Conservation (phyloP, 2,113 vertebrate species). For the Corythornis madagascariensis region DNA sequence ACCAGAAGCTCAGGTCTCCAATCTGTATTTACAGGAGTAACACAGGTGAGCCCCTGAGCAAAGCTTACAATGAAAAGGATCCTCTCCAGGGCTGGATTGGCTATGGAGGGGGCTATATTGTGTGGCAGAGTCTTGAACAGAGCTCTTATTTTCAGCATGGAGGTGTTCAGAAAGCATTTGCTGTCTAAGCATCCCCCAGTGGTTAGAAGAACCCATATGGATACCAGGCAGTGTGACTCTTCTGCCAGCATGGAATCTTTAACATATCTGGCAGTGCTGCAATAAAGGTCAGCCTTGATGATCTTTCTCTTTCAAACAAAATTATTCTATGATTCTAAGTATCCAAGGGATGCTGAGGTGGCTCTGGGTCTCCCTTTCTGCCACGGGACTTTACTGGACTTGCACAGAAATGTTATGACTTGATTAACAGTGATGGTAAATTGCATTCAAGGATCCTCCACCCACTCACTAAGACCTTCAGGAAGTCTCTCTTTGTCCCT, state of each 20-base stretch:
- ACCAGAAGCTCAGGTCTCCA: not conserved
- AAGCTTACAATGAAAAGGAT: not conserved
- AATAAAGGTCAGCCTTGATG: no score
- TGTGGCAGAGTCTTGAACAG: not conserved
- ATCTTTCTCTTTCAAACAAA: no score
- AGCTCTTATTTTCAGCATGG: not conserved
- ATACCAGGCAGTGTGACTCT: not conserved
- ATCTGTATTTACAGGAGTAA: not conserved
- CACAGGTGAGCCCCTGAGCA: not conserved
- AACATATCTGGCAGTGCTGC: no score
- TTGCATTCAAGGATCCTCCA: not conserved
- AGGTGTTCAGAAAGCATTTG: not conserved
- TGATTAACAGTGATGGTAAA: not conserved
- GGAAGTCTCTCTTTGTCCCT: not conserved
- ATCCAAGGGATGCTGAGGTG: not conserved
- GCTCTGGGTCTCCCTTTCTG: not conserved
- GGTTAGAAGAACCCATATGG: not conserved
- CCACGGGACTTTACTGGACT: not conserved
- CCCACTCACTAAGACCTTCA: not conserved
- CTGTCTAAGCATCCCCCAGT: accelerated
- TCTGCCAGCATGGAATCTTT: not conserved
- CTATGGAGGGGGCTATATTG: not conserved
- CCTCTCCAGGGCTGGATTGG: not conserved
- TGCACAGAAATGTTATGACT: not conserved
- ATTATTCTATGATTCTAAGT: no score